Evolutionary conservation across 2,113 vertebrate genomes (phyloP).

Genomic region (Pseudorasbora parva): DNA sequence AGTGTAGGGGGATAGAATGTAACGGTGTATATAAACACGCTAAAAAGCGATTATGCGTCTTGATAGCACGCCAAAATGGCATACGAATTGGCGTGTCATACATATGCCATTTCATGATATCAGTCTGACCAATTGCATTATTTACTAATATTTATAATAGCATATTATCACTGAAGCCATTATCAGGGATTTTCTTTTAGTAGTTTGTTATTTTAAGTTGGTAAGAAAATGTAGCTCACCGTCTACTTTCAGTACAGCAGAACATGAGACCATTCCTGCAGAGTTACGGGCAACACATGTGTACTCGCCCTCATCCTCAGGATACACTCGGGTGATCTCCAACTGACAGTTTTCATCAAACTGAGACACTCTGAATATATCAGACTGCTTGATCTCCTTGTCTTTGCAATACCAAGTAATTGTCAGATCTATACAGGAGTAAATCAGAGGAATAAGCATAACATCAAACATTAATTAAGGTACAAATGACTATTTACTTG

Average conservation of each 20-base stretch:
- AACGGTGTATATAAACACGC: no score
- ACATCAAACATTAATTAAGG: background rate
- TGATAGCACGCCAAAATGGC: no score
- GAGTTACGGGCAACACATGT: slow-evolving; percentile 89
- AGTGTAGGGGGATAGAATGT: no score
- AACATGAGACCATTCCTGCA: slow-evolving; percentile 89
- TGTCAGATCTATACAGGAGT: slow-evolving; percentile 81
- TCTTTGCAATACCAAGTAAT: slow-evolving; percentile 92
- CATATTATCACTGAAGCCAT: background rate
- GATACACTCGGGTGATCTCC: slow-evolving; percentile 90
- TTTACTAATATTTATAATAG: background rate
- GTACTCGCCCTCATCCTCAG: slow-evolving; percentile 91
- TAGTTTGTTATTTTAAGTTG: background rate
- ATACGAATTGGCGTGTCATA: no score
- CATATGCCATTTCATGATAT: no score
- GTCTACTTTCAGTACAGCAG: slow-evolving; percentile 85
- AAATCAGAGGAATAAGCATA: slow-evolving; percentile 17
- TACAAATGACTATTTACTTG: background rate
- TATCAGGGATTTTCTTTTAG: background rate
- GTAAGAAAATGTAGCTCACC: slow-evolving; percentile 74
- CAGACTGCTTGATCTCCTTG: slow-evolving; percentile 93
- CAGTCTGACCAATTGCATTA: slow-evolving; percentile 28
- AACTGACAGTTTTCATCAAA: slow-evolving; percentile 95
- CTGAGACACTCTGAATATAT: slow-evolving; percentile 93
- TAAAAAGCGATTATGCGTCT: no score